phyloP scores from a whole-genome alignment of 1,140 invertebrate species.

The Globodera rostochiensis region DNA sequence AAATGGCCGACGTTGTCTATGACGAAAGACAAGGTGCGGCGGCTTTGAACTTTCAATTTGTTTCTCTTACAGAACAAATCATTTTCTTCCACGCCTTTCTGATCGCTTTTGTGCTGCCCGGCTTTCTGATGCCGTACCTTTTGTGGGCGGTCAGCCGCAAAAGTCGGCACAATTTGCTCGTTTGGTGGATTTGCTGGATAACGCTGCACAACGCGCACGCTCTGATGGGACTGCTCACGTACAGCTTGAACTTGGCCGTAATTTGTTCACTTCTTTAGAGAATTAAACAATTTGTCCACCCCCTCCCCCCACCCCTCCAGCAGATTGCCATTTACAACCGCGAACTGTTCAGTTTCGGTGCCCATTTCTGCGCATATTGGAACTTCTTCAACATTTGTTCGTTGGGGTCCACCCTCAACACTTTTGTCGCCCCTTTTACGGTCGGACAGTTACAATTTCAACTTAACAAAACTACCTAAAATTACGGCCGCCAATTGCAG shows the following conservation, averaged over 20 bases:
- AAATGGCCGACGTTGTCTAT: conserved; percentile 31
- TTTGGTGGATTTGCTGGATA: conserved; percentile 41
- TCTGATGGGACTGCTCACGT: conserved; percentile 24
- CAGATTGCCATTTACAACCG: neutral
- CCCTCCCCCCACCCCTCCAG: neutral
- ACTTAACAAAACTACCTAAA: neutral
- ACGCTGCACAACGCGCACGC: conserved; percentile 37
- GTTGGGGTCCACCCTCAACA: conserved; percentile 6
- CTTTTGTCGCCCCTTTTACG: conserved; percentile 18
- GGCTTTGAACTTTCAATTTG: conserved; percentile 6
- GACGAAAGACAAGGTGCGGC: conserved; percentile 30
- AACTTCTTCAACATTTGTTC: conserved; percentile 17
- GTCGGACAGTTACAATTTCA: neutral
- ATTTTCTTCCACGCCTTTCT: conserved; percentile 37
- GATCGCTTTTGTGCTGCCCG: conserved; percentile 33
- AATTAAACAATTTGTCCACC: neutral
- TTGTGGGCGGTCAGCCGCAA: conserved; percentile 27
- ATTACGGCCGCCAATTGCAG: neutral
- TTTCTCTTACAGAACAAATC: conserved; percentile 21
- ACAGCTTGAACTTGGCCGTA: conserved; percentile 14
- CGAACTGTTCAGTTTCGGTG: neutral
- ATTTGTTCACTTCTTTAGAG: neutral
- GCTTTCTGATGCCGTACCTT: conserved; percentile 32
- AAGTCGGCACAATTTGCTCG: conserved; percentile 29
- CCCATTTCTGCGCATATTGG: conserved; percentile 13